Percentiles rank a stretch among this genome's conserved stretches.
These are phyloP conservation scores for Rhinolophus sinicus DNA, from an alignment of 2,113 vertebrate species.

Conservation along the genomic window DNA sequence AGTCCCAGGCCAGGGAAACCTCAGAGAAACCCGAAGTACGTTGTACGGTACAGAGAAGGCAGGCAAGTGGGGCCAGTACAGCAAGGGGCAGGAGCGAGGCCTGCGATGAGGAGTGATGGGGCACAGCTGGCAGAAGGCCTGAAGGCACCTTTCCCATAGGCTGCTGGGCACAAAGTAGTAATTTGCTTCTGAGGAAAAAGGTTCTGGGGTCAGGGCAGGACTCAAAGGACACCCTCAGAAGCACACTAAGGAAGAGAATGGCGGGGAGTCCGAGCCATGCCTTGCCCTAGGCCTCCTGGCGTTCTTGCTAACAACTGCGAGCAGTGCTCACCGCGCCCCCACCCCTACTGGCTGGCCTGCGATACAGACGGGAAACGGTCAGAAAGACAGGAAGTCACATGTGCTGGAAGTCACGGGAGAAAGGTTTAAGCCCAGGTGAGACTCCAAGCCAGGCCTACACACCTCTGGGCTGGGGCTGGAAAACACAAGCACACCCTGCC, in stretches of 20 bases:
- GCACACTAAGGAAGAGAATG: not conserved
- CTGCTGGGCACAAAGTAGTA: not conserved
- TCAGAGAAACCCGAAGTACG: not conserved
- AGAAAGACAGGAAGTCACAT: not conserved
- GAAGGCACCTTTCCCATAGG: not conserved
- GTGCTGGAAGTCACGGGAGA: not conserved
- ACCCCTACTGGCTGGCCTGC: not conserved
- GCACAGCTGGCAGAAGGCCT: not conserved
- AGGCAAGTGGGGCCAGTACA: not conserved
- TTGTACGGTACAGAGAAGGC: not conserved
- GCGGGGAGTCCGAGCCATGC: not conserved
- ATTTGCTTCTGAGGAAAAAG: not conserved
- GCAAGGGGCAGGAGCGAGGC: not conserved
- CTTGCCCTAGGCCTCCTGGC: not conserved
- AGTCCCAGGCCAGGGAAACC: not conserved
- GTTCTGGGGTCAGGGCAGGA: not conserved
- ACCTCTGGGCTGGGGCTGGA: not conserved
- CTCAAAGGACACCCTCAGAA: not conserved
- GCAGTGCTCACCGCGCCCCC: not conserved
- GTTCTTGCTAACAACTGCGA: not conserved
- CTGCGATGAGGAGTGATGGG: not conserved
- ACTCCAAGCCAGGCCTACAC: not conserved
- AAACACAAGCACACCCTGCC: not conserved
- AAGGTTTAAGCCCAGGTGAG: not conserved
- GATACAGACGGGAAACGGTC: not conserved